Evolutionary conservation across 2,797 vertebrate species (phyloP).

Genomic region (Poeciliopsis paucimaculata): DNA sequence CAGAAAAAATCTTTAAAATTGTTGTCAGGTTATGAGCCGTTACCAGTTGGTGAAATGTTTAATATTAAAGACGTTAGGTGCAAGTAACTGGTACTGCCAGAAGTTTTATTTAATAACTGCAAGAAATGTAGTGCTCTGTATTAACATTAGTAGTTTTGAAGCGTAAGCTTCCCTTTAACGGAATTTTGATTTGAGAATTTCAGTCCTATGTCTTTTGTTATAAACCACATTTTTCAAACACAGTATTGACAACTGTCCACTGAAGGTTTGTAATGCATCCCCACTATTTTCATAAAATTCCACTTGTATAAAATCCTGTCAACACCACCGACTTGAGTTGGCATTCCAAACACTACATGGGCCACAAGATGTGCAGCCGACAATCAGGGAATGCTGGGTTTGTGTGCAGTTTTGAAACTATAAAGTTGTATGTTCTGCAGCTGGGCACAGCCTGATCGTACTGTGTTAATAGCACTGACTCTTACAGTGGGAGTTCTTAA

Average conservation of each 20-base stretch:
- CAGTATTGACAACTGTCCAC: not conserved
- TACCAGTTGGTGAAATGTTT: not conserved
- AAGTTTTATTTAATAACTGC: not conserved
- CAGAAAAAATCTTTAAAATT: not conserved
- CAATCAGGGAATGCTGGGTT: constrained; percentile 23
- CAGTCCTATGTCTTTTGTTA: constrained; percentile 7
- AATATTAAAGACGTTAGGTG: not conserved
- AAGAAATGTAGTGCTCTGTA: not conserved
- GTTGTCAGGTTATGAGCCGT: constrained; percentile 3
- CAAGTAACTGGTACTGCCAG: not conserved
- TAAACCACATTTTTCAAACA: not conserved
- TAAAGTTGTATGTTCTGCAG: constrained; percentile 53
- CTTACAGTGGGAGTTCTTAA: constrained; percentile 44
- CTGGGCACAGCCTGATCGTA: constrained; percentile 48
- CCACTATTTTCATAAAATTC: constrained; percentile 40
- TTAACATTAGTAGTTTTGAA: not conserved
- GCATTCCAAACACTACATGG: constrained; percentile 43
- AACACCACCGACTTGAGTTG: constrained; percentile 22
- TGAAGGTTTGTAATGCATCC: not conserved
- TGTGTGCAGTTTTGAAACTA: constrained; percentile 28
- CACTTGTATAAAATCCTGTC: constrained; percentile 37
- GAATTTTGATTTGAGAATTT: constrained; percentile 3
- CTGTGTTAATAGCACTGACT: constrained; percentile 52
- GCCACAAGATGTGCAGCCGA: constrained; percentile 27
- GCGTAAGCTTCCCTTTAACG: not conserved